phyloP scores from a whole-genome alignment of 1,140 invertebrate species.

The Drosophila baimaii region DNA sequence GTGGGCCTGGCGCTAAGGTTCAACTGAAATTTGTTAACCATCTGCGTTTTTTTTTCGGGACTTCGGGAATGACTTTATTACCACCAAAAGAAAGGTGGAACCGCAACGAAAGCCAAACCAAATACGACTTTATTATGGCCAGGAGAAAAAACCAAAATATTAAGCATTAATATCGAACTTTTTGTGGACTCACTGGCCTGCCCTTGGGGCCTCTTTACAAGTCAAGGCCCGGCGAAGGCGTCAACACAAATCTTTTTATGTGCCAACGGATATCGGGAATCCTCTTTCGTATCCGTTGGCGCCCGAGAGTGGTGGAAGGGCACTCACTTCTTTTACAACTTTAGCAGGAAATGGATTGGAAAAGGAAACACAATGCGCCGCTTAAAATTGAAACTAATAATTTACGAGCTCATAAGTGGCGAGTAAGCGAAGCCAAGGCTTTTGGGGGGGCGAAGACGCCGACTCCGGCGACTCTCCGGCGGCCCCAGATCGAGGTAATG shows the following conservation, averaged over 20 bases:
- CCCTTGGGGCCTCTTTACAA: constrained; percentile 66
- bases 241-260: constrained; percentile 73
- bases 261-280: constrained; percentile 65
- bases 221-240: constrained; percentile 56
- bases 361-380: constrained; percentile 63
- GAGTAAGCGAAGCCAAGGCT: constrained; percentile 51
- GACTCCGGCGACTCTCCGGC: constrained; percentile 24
- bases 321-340: constrained; percentile 66
- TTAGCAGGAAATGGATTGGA: constrained; percentile 73
- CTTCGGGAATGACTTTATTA: constrained; percentile 56
- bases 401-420: constrained; percentile 79
- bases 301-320: constrained; percentile 35
- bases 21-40: constrained; percentile 9
- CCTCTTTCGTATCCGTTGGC: constrained; percentile 62
- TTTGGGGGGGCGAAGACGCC: constrained; percentile 4
- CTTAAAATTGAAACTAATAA: constrained; percentile 63
- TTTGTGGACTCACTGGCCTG: constrained; percentile 23
- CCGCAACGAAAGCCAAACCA: constrained; percentile 21
- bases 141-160: constrained; percentile 55
- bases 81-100: constrained; percentile 48
- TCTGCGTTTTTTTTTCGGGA: constrained; percentile 20
- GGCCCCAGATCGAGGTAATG: constrained; percentile 15
- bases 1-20: constrained; percentile 63
- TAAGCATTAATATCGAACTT: constrained; percentile 35
- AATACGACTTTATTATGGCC: constrained; percentile 68